These are phyloP conservation scores for Scaeva pyrastri DNA, from an alignment of 2,888 invertebrate genomes.

Conservation along the genomic window DNA sequence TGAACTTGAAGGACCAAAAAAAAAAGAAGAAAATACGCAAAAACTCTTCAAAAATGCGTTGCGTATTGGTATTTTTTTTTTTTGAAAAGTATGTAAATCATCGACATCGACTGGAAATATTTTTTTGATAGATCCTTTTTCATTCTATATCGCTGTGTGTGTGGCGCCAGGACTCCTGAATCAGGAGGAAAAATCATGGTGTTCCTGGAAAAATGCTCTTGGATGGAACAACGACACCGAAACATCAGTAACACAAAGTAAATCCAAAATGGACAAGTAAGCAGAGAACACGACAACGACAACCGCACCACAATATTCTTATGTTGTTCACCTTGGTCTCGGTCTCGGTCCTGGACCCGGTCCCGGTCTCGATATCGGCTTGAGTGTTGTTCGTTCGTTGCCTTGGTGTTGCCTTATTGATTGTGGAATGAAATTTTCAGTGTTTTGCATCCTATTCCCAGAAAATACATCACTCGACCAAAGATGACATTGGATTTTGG, in stretches of 20 bases:
- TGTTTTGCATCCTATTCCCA: not conserved
- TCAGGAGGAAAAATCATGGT: too few species aligned
- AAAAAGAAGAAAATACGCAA: too few species aligned
- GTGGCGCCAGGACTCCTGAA: too few species aligned
- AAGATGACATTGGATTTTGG: not conserved
- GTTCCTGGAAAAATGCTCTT: not conserved
- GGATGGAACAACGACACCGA: not conserved
- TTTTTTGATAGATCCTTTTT: conserved; percentile 10
- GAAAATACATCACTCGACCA: not conserved
- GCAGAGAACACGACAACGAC: not conserved
- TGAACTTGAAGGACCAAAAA: conserved; percentile 4
- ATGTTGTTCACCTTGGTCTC: not conserved
- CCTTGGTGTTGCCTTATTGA: not conserved
- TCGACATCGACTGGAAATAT: not conserved
- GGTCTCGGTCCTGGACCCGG: too few species aligned
- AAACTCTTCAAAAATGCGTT: not conserved
- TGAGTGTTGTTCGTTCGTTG: not conserved
- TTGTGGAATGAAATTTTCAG: conserved; percentile 9
- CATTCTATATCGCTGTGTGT: too few species aligned
- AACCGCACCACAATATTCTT: not conserved
- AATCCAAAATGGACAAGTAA: not conserved
- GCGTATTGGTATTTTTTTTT: not conserved
- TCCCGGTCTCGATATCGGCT: too few species aligned
- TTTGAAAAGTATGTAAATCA: not conserved
- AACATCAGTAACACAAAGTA: not conserved